Percentiles rank a stretch among this genome's conserved stretches.
These are phyloP conservation scores for Mayetiola destructor DNA, from an alignment of 2,888 invertebrate species.

Conservation along the genomic window DNA sequence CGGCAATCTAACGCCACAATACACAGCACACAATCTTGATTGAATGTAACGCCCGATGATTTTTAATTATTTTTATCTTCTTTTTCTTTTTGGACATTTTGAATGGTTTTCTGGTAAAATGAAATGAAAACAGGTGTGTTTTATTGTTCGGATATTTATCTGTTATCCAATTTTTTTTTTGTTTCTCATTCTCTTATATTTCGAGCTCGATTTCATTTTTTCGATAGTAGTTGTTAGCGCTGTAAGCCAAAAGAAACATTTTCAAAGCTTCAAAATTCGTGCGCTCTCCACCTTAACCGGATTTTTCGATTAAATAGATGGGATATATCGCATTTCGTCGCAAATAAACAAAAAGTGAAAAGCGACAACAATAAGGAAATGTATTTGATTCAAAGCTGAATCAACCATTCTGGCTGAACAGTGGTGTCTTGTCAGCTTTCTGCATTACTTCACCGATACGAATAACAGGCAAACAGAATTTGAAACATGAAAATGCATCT, in stretches of 20 bases:
- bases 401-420: background rate
- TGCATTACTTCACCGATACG: conserved; percentile 10
- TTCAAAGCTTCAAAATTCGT: background rate
- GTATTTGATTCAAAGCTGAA: background rate
- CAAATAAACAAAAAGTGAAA: background rate
- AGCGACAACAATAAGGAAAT: background rate
- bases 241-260: background rate
- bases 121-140: background rate
- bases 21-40: background rate
- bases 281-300: background rate
- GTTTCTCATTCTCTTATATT: no score
- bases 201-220: no score
- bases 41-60: conserved; percentile 2
- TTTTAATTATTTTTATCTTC: background rate
- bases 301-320: background rate
- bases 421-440: conserved; percentile 12
- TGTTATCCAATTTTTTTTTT: no score
- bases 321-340: background rate
- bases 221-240: no score
- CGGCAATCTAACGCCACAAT: background rate
- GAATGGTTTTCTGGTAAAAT: background rate
- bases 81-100: background rate
- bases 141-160: no score
- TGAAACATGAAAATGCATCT: background rate
- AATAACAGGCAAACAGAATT: background rate